Evolutionary conservation across 2,888 invertebrate species (phyloP).

Genomic region (Eulithis prunata): DNA sequence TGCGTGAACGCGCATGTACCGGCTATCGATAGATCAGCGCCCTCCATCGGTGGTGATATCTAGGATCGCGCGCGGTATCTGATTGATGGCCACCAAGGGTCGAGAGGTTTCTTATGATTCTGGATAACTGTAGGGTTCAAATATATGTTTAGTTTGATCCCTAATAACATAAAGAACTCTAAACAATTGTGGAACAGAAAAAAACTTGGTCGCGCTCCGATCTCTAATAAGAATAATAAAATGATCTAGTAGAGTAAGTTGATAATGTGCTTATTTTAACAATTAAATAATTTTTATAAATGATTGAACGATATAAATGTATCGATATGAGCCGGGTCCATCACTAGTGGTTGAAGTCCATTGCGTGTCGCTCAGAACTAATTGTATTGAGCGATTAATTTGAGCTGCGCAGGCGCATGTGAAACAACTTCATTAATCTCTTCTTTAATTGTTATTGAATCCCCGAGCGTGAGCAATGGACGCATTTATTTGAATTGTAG

Average conservation of each 20-base stretch:
- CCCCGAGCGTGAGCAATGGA: slow-evolving; percentile 12
- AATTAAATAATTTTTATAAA: too few relatives aligned
- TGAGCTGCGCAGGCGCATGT: slow-evolving; percentile 22
- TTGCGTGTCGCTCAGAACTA: slow-evolving; percentile 25
- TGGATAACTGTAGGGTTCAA: slow-evolving; percentile 4
- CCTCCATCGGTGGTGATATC: slow-evolving; percentile 15
- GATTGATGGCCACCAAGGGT: slow-evolving; percentile 17
- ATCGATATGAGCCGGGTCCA: slow-evolving; percentile 4
- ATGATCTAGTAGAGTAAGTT: too few relatives aligned
- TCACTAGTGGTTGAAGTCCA: slow-evolving; percentile 13
- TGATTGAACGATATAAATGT: background rate
- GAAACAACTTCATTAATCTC: slow-evolving; percentile 31
- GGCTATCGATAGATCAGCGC: slow-evolving; percentile 14
- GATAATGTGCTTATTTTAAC: too few relatives aligned
- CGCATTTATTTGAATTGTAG: slow-evolving; percentile 9
- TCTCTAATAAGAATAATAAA: too few relatives aligned
- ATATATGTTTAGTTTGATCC: too few relatives aligned
- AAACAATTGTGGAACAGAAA: too few relatives aligned
- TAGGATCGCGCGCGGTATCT: slow-evolving; percentile 20
- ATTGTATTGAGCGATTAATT: slow-evolving; percentile 32
- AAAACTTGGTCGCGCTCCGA: too few relatives aligned
- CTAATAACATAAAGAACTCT: too few relatives aligned
- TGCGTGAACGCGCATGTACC: slow-evolving; percentile 9
- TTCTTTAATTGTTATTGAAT: slow-evolving; percentile 32
- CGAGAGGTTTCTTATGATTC: slow-evolving; percentile 6